A percentile compares a stretch with the other conserved stretches of the same genome.
phyloP scores from a whole-genome alignment of 2,888 invertebrate genomes.

The Pherbina coryleti region DNA sequence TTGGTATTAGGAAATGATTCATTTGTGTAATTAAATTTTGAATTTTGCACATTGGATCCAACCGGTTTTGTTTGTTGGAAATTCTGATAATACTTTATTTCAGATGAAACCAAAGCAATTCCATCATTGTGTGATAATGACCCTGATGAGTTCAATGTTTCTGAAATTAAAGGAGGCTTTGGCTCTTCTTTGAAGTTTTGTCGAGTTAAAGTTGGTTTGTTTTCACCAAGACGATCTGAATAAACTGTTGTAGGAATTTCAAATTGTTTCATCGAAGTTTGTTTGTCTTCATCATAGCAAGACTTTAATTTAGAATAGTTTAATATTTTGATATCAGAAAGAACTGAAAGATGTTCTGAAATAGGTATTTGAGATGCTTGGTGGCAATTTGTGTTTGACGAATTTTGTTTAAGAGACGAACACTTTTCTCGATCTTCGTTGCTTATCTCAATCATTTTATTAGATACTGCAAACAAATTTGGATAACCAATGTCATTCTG shows the following conservation, averaged over 20 bases:
- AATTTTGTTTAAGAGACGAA: not conserved
- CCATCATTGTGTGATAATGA: not conserved
- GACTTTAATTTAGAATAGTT: not conserved
- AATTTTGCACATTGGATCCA: not conserved
- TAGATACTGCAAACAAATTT: conserved; percentile 54
- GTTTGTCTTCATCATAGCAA: not conserved
- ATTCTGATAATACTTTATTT: not conserved
- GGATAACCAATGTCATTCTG: conserved; percentile 51
- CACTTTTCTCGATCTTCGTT: not conserved
- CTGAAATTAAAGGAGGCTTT: not conserved
- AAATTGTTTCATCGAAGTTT: not conserved
- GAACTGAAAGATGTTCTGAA: conserved; percentile 32
- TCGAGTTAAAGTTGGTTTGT: not conserved
- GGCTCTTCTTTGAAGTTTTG: not conserved
- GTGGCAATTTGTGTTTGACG: not conserved
- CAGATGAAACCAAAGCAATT: not conserved
- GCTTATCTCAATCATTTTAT: conserved; percentile 43
- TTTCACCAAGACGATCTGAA: not conserved
- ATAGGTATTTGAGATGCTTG: conserved; percentile 45
- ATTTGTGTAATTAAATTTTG: not conserved
- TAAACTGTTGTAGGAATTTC: not conserved
- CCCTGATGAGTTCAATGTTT: not conserved
- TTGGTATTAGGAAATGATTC: no score
- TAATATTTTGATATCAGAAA: no score
- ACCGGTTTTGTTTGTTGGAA: not conserved